Evolutionary conservation across 2,888 invertebrate species (phyloP), one percentile per base, ranked within the genome.

Genomic region (Ischnura elegans): DNA sequence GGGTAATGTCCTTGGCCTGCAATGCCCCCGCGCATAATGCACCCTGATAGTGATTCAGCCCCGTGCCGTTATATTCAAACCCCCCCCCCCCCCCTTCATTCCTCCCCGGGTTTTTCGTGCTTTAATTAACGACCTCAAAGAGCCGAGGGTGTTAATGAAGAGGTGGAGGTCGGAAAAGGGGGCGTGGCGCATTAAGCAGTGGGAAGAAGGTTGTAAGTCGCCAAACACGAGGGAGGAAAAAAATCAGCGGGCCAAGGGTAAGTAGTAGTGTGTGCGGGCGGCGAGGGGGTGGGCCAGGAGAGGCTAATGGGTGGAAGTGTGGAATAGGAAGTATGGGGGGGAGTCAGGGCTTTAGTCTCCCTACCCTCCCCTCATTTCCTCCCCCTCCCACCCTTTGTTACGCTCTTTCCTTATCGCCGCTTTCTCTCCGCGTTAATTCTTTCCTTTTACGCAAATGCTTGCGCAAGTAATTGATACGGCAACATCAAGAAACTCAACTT

Each of bases 91-190:
- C n/a, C n/a, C n/a, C n/a, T n/a, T n/a, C n/a, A n/a, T 51, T 51
- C 2, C 13, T 51, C 19, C 6, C 4, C 36, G 25, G 87, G 61
- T 76, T 76, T 76, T 76, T 76, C 76, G 21, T 76, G 76, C 42
- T 61, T 87, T 87, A 87, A 87, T 87, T 55, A 87, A 87, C 55
- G 55, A 36, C 42, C 87, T 55, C 87, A 51, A 87, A 36, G 51
- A 55, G 51, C 55, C 21, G 43, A 42, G 55, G 55, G 87, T 87
- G 55, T 55, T 87, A 55, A 87, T 61, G 87, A 55, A 87, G 87
- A n/a, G 87, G 55, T 87, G 51, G 51, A 51, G 87, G 87, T 51
- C 21, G 25, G 19, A 13, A 42, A 21, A 42, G 13, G 87, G 36
- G 61, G 6, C 47, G 47, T 16, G 25, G 25, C 61, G 61, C 61